phyloP scores from a whole-genome alignment of 2,113 vertebrate genomes.

The Perca schrenkii region DNA sequence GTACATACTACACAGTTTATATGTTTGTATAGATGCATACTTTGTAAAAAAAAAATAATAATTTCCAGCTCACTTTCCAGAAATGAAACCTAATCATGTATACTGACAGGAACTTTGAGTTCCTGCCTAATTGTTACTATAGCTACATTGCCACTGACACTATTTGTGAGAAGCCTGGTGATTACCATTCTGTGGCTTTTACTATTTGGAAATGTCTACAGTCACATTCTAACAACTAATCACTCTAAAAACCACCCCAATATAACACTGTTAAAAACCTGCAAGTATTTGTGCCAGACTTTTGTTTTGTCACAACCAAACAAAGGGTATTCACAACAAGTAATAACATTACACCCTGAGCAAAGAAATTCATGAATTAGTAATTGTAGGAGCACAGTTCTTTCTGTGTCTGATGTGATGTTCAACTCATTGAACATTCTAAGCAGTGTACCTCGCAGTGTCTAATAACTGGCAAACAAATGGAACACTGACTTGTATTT shows the following conservation, averaged over 20 bases:
- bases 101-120: constrained; percentile 37
- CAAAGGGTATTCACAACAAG: constrained; percentile 52
- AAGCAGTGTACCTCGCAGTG: constrained; percentile 73
- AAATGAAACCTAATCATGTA: constrained; percentile 39
- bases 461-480: constrained; percentile 80
- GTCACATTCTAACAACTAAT: constrained; percentile 27
- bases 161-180: constrained; percentile 22
- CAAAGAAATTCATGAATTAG: constrained; percentile 56
- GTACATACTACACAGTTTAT: not conserved
- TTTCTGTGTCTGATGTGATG: constrained; percentile 54
- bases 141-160: constrained; percentile 49
- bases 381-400: constrained; percentile 44
- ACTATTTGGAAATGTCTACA: constrained; percentile 19
- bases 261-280: constrained; percentile 31
- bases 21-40: not conserved
- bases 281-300: not conserved
- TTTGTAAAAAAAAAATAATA: not conserved
- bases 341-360: constrained; percentile 53
- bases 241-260: constrained; percentile 2
- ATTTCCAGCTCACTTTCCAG: constrained; percentile 27
- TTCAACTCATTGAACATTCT: constrained; percentile 74
- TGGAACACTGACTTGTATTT: constrained; percentile 72
- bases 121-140: constrained; percentile 54
- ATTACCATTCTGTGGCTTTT: constrained; percentile 49
- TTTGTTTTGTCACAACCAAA: constrained; percentile 54